Conservation (phyloP, 1,140 invertebrate genomes). For the Sarcophaga peregrina region DNA sequence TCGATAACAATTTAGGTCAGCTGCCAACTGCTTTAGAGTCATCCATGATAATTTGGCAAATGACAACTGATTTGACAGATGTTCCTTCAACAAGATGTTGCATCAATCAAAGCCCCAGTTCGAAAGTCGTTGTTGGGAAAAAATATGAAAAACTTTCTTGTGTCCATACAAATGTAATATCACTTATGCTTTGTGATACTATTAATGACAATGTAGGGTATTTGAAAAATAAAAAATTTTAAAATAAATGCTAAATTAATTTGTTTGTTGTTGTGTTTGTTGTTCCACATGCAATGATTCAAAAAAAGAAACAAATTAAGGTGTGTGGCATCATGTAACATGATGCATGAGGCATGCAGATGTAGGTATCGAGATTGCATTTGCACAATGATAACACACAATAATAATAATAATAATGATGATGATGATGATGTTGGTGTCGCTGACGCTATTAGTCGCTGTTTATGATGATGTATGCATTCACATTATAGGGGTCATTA, state of each 20-base stretch:
- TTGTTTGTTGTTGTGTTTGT: not conserved
- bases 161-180: too few relatives aligned
- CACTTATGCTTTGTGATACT: too few relatives aligned
- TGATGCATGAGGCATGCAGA: too few relatives aligned
- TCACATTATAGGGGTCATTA: not conserved
- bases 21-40: too few relatives aligned
- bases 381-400: not conserved
- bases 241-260: not conserved
- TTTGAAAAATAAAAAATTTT: not conserved
- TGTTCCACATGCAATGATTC: not conserved
- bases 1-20: too few relatives aligned
- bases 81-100: too few relatives aligned
- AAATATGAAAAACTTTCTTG: too few relatives aligned
- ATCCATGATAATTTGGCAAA: too few relatives aligned
- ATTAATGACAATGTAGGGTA: too few relatives aligned
- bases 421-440: not conserved
- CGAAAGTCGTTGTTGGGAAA: too few relatives aligned
- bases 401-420: not conserved
- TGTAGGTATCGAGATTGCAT: not conserved
- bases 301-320: not conserved
- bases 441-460: not conserved
- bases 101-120: too few relatives aligned
- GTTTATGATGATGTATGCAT: not conserved
- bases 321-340: not conserved
- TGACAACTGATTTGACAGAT: too few relatives aligned